Evolutionary conservation across 2,113 vertebrate genomes (phyloP).

Genomic region (Lynx canadensis): DNA sequence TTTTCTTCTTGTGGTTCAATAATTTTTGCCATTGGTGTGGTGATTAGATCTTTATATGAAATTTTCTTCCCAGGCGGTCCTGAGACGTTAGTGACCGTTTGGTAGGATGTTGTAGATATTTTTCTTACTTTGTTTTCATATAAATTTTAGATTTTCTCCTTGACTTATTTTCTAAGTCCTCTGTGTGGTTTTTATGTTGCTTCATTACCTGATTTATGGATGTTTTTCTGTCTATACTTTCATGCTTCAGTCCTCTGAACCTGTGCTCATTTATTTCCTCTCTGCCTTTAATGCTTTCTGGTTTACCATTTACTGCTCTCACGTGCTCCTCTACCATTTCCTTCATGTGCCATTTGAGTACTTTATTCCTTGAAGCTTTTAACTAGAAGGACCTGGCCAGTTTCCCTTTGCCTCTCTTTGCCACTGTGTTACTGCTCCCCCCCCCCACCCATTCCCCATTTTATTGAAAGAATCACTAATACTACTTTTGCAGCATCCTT

Average conservation of each 20-base stretch:
- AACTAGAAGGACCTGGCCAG: not conserved
- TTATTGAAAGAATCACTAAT: not conserved
- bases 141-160: conserved; percentile 16
- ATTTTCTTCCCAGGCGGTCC: not conserved
- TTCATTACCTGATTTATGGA: not conserved
- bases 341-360: not conserved
- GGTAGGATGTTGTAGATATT: not conserved
- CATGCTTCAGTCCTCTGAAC: not conserved
- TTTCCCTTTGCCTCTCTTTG: not conserved
- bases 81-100: not conserved
- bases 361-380: conserved; percentile 5
- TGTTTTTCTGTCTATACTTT: not conserved
- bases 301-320: not conserved
- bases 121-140: conserved; percentile 35
- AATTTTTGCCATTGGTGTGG: conserved; percentile 39
- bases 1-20: not conserved
- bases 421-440: not conserved
- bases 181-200: not conserved
- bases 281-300: not conserved
- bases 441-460: too few relatives aligned
- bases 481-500: not conserved
- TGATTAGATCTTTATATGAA: not conserved
- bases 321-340: not conserved
- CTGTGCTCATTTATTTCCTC: not conserved
- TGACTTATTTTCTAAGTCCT: conserved; percentile 15